Evolutionary conservation across 1,140 invertebrate species (phyloP).

Genomic region (Dendrolimus punctatus): DNA sequence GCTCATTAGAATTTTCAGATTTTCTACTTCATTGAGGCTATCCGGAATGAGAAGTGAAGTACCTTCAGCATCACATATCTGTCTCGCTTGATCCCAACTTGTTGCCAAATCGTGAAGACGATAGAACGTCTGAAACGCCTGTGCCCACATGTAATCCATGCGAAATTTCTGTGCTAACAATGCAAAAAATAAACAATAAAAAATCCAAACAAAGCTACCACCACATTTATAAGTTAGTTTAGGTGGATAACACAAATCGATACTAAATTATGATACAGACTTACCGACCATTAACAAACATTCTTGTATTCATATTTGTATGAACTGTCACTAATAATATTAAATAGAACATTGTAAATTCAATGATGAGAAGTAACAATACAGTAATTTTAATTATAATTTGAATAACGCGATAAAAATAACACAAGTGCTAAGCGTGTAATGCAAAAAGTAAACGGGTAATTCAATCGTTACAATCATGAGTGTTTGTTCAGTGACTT

Average conservation of each 20-base stretch:
- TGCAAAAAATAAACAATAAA: no score
- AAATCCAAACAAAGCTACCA: no score
- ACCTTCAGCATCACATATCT: conserved; percentile 46
- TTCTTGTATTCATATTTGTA: background rate
- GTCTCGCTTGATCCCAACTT: conserved; percentile 37
- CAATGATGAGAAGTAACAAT: background rate
- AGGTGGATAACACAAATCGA: no score
- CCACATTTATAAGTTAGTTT: no score
- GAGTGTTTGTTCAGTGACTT: conserved; percentile 2
- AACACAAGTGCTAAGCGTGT: no score
- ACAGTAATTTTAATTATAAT: no score
- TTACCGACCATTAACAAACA: no score
- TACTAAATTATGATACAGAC: no score
- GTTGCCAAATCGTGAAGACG: conserved; percentile 41
- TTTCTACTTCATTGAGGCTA: conserved; percentile 44
- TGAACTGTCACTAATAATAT: conserved; percentile 4
- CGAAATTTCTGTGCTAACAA: conserved; percentile 40
- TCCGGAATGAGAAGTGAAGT: conserved; percentile 37
- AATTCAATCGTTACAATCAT: background rate
- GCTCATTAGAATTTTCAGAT: conserved; percentile 43
- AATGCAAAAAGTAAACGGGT: no score
- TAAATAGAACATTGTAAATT: conserved; percentile 1
- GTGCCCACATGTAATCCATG: conserved; percentile 48
- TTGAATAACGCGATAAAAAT: no score
- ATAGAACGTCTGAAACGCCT: conserved; percentile 39